Evolutionary conservation across 2,797 vertebrate species (phyloP).

Genomic region (Alauda arvensis): DNA sequence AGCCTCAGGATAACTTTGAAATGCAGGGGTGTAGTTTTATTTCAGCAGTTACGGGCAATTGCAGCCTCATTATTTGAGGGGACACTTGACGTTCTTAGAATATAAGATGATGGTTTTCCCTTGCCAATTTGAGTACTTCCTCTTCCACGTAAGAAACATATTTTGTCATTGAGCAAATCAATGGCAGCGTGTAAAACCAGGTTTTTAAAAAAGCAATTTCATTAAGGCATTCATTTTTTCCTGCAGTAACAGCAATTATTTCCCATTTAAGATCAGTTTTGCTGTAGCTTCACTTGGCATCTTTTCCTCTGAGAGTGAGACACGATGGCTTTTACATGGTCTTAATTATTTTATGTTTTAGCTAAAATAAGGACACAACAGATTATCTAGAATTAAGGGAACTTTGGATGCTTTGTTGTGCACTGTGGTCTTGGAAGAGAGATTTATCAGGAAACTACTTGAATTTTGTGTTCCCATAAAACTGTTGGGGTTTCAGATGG

Average conservation of each 20-base stretch:
- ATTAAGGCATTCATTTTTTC: neutral
- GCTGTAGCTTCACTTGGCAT: neutral
- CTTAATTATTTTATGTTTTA: neutral
- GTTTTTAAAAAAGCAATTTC: fast-evolving
- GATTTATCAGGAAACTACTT: neutral
- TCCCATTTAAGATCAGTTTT: neutral
- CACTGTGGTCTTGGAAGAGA: neutral
- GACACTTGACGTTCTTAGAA: neutral
- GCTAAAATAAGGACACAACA: neutral
- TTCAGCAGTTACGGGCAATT: neutral
- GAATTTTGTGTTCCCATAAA: neutral
- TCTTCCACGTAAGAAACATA: fast-evolving
- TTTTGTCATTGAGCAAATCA: neutral
- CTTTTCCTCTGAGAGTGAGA: neutral
- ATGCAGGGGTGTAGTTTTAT: neutral
- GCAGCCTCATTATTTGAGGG: neutral
- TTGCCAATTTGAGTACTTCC: neutral
- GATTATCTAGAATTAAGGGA: neutral
- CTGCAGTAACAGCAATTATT: neutral
- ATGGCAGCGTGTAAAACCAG: neutral
- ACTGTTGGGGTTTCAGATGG: neutral
- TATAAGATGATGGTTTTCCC: neutral
- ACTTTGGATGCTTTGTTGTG: neutral
- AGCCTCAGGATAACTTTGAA: constrained; percentile 3
- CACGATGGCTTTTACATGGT: neutral